These are phyloP conservation scores for Idaea biselata DNA, from an alignment of 2,888 invertebrate genomes.

Conservation along the genomic window DNA sequence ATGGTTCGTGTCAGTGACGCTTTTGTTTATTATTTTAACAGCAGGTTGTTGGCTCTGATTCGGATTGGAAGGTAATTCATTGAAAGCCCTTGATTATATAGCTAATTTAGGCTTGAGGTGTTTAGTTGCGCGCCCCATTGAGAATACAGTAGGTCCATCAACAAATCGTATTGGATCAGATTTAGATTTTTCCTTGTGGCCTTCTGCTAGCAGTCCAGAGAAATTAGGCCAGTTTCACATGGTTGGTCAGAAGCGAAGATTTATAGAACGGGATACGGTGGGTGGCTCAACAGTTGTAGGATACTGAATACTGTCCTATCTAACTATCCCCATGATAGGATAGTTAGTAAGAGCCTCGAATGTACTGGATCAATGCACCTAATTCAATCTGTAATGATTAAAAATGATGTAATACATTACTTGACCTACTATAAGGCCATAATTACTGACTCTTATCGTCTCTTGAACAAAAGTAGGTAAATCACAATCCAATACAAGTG, in stretches of 20 bases:
- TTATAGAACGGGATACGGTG: no score
- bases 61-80: slow-evolving; percentile 41
- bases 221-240: no score
- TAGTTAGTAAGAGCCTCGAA: no score
- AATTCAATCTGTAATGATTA: slow-evolving; percentile 6
- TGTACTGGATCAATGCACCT: background rate
- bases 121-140: slow-evolving; percentile 16
- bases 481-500: slow-evolving; percentile 6
- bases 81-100: slow-evolving; percentile 52
- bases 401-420: background rate
- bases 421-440: slow-evolving; percentile 12
- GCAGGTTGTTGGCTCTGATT: slow-evolving; percentile 38
- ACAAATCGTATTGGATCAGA: slow-evolving; percentile 15
- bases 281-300: no score
- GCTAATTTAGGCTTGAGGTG: slow-evolving; percentile 45
- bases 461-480: background rate
- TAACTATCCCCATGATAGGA: no score
- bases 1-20: slow-evolving; percentile 62
- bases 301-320: no score
- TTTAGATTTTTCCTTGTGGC: no score
- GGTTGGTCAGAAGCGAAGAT: no score
- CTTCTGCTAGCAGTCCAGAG: no score
- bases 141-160: background rate
- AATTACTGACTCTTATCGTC: slow-evolving; percentile 5
- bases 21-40: slow-evolving; percentile 68